A percentile compares a stretch with the other conserved stretches of the same genome.
These are phyloP conservation scores for Petrolisthes cinctipes DNA, from an alignment of 2,888 invertebrate genomes.

Conservation along the genomic window DNA sequence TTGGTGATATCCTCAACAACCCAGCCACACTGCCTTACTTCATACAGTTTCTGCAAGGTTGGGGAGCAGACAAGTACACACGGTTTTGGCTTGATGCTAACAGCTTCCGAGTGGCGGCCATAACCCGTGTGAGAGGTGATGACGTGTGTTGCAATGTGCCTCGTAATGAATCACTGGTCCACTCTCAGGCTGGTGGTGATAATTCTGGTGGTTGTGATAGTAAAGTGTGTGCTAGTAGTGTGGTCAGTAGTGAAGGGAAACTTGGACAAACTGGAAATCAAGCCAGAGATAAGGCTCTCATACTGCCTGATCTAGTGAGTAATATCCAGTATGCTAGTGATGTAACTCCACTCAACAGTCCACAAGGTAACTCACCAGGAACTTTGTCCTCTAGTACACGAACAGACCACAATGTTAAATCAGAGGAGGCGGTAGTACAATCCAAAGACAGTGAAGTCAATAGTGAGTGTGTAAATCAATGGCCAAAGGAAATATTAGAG, in stretches of 20 bases:
- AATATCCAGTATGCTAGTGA: constrained; percentile 50
- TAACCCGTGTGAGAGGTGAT: not conserved
- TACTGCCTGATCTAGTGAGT: constrained; percentile 60
- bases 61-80: constrained; percentile 69
- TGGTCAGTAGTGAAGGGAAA: not conserved
- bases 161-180: not conserved
- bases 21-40: constrained; percentile 71
- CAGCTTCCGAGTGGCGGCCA: constrained; percentile 69
- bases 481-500: not conserved
- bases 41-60: constrained; percentile 71
- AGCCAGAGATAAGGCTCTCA: constrained; percentile 17
- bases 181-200: not conserved
- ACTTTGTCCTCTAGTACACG: constrained; percentile 20
- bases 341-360: constrained; percentile 54
- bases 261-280: constrained; percentile 6
- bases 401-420: not conserved
- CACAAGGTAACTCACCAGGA: constrained; percentile 33
- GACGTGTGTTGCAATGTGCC: not conserved
- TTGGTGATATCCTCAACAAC: constrained; percentile 71
- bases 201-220: not conserved
- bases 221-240: not conserved
- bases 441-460: not conserved
- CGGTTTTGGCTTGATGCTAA: constrained; percentile 72
- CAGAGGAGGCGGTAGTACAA: not conserved
- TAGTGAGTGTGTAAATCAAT: not conserved